Evolutionary conservation across 2,888 invertebrate species (phyloP).

Genomic region (Cataglyphis livida): DNA sequence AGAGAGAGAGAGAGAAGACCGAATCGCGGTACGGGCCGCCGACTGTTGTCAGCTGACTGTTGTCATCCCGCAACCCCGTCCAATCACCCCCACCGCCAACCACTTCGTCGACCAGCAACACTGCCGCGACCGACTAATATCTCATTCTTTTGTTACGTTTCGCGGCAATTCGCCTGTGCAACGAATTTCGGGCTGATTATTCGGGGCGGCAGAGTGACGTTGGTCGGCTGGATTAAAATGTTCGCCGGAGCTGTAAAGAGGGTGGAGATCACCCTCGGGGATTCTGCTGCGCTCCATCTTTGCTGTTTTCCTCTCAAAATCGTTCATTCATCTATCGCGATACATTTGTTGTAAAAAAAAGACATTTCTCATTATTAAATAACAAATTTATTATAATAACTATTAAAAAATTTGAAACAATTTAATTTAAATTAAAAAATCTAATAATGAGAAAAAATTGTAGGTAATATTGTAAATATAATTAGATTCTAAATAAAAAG

Average conservation of each 20-base stretch:
- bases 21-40: conserved; percentile 67
- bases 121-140: conserved; percentile 81
- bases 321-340: not conserved
- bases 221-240: conserved; percentile 84
- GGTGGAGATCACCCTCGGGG: conserved; percentile 65
- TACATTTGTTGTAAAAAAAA: not conserved
- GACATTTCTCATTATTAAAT: not conserved
- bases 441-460: not conserved
- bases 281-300: conserved; percentile 47
- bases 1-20: conserved; percentile 62
- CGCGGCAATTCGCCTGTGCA: conserved; percentile 81
- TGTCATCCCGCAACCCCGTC: conserved; percentile 12
- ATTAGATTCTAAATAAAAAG: not conserved
- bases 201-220: conserved; percentile 82
- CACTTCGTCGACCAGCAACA: conserved; percentile 55
- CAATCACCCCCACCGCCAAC: conserved; percentile 24
- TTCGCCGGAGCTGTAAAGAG: conserved; percentile 70
- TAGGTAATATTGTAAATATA: not conserved
- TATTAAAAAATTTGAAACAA: conserved; percentile 1
- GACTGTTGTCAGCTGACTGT: conserved; percentile 60
- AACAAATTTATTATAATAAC: not conserved
- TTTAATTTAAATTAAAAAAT: not conserved
- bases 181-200: conserved; percentile 85
- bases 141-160: conserved; percentile 84
- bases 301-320: conserved; percentile 42